Percentiles rank a stretch among this genome's conserved stretches.
These are phyloP conservation scores for Falco rusticolus DNA, from an alignment of 2,797 vertebrate genomes.

Conservation along the genomic window DNA sequence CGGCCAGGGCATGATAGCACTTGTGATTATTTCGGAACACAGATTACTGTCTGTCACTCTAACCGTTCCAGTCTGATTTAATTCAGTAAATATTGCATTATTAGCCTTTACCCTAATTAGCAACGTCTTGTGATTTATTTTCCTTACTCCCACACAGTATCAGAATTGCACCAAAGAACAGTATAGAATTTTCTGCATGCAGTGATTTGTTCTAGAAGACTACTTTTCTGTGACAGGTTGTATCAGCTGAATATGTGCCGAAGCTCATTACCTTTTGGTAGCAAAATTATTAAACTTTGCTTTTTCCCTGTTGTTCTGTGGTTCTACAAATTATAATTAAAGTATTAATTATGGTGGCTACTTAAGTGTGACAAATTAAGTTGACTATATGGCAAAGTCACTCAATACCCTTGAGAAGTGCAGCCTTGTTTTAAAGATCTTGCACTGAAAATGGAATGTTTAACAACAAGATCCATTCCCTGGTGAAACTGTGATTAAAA, in stretches of 20 bases:
- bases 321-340: slow-evolving; percentile 53
- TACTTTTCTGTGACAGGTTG: background rate
- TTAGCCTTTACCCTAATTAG: background rate
- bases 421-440: background rate
- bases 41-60: background rate
- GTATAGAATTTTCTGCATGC: background rate
- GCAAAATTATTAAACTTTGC: slow-evolving; percentile 15
- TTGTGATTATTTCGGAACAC: background rate
- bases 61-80: background rate
- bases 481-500: background rate
- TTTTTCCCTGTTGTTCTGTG: slow-evolving; percentile 14
- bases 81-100: background rate
- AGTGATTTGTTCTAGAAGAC: background rate
- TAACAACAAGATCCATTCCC: background rate
- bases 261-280: background rate
- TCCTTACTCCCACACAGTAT: background rate
- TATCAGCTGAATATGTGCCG: background rate
- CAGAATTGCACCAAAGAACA: background rate
- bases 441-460: background rate
- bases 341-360: slow-evolving; percentile 26
- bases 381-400: background rate
- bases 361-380: slow-evolving; percentile 41
- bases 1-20: background rate
- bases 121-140: background rate
- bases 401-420: slow-evolving; percentile 13